These are phyloP conservation scores for Balaenoptera acutorostrata DNA, from an alignment of 2,113 vertebrate genomes.

Conservation along the genomic window DNA sequence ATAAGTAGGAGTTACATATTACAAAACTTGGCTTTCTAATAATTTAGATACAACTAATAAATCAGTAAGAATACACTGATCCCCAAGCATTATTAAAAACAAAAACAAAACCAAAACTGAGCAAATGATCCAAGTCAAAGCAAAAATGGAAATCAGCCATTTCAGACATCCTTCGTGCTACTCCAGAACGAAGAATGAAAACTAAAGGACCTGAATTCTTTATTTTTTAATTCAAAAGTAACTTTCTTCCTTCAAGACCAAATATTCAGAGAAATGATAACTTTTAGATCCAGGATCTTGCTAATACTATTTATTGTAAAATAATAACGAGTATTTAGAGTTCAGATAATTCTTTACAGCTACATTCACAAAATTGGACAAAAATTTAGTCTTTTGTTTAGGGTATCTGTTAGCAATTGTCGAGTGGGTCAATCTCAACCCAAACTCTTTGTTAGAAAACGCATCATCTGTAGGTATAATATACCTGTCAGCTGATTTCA, in stretches of 20 bases:
- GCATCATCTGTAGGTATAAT: neutral
- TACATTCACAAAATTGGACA: constrained; percentile 20
- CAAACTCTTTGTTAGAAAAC: constrained; percentile 6
- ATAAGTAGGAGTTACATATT: constrained; percentile 45
- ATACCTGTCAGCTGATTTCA: constrained; percentile 49
- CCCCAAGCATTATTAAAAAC: constrained; percentile 23
- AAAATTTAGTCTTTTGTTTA: constrained; percentile 19
- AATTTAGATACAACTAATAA: constrained; percentile 33
- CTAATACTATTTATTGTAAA: constrained; percentile 17
- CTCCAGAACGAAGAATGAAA: constrained; percentile 11
- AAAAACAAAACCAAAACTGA: neutral
- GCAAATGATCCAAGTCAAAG: constrained; percentile 39
- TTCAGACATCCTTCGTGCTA: constrained; percentile 38
- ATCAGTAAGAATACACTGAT: constrained; percentile 27
- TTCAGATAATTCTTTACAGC: neutral
- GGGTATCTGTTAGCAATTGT: neutral
- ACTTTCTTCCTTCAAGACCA: constrained; percentile 12
- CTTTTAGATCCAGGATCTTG: neutral
- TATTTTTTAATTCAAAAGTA: constrained; percentile 21
- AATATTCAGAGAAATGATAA: constrained; percentile 10
- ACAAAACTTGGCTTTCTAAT: neutral
- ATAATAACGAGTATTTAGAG: neutral
- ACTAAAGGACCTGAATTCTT: neutral
- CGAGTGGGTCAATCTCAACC: neutral
- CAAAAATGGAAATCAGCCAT: constrained; percentile 60